phyloP scores from a whole-genome alignment of 2,797 vertebrate genomes.

The Orientallactaga sibirica region DNA sequence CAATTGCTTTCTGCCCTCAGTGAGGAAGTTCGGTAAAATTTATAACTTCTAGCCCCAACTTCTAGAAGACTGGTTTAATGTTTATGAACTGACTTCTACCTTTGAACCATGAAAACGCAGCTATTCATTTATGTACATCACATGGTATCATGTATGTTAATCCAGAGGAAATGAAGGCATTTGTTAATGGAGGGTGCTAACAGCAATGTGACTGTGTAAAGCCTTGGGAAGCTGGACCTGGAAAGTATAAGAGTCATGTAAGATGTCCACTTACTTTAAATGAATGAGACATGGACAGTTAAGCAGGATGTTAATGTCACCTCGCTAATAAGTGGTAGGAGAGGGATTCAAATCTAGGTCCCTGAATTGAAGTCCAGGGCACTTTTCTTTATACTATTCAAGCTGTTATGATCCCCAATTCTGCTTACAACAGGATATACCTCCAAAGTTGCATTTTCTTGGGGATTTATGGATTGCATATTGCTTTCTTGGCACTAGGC shows the following conservation, averaged over 20 bases:
- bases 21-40: conserved; percentile 54
- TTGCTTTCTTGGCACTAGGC: not conserved
- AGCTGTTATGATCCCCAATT: not conserved
- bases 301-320: not conserved
- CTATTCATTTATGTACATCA: not conserved
- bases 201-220: not conserved
- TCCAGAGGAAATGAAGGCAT: not conserved
- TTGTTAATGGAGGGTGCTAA: not conserved
- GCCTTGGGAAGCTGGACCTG: not conserved
- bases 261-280: not conserved
- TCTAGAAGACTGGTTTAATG: conserved; percentile 29
- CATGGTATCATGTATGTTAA: not conserved
- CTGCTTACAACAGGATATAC: not conserved
- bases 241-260: not conserved
- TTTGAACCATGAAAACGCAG: conserved; percentile 1
- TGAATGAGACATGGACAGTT: not conserved
- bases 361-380: not conserved
- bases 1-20: conserved; percentile 53
- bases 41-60: conserved; percentile 1
- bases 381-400: not conserved
- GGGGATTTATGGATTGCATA: conserved; percentile 9
- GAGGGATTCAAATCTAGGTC: not conserved
- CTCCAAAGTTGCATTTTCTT: conserved; percentile 21
- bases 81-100: conserved; percentile 19
- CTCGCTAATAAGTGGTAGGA: not conserved